Conservation (phyloP, 2,113 vertebrate genomes). For the Trogon surrucura region DNA sequence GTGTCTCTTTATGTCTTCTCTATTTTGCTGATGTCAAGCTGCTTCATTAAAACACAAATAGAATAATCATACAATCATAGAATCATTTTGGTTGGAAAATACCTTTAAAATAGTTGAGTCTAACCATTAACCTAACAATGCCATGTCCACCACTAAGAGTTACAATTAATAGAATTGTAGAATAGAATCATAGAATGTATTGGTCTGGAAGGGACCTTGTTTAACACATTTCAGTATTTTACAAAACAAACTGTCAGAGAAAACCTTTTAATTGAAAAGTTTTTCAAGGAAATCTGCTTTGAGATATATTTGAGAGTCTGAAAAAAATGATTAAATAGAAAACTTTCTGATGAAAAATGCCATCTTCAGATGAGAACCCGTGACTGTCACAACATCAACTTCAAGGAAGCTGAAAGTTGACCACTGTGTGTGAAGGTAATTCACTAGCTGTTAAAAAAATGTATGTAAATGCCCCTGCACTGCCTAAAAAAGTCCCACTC, state of each 20-base stretch:
- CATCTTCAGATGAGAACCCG: not conserved
- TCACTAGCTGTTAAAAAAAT: not conserved
- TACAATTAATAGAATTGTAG: rapidly evolving
- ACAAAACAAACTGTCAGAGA: not conserved
- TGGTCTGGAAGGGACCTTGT: not conserved
- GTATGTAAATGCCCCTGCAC: not conserved
- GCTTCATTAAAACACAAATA: not conserved
- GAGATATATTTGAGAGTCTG: not conserved
- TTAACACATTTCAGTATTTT: not conserved
- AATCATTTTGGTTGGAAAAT: not conserved
- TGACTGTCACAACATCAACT: not conserved
- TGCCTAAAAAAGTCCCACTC: not conserved
- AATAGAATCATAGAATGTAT: no score
- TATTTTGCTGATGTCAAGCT: not conserved
- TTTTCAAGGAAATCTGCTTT: not conserved
- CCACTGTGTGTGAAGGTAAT: not conserved
- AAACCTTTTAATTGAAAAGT: not conserved
- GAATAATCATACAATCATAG: not conserved
- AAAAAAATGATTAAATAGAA: not conserved
- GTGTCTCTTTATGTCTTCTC: not conserved
- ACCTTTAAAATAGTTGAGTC: not conserved
- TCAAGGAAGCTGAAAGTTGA: not conserved
- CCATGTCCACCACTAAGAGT: not conserved
- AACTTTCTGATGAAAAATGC: not conserved
- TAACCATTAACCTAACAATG: not conserved